A percentile compares a stretch with the other conserved stretches of the same genome.
These are phyloP conservation scores for Thymallus thymallus DNA, from an alignment of 2,113 vertebrate species.

Conservation along the genomic window DNA sequence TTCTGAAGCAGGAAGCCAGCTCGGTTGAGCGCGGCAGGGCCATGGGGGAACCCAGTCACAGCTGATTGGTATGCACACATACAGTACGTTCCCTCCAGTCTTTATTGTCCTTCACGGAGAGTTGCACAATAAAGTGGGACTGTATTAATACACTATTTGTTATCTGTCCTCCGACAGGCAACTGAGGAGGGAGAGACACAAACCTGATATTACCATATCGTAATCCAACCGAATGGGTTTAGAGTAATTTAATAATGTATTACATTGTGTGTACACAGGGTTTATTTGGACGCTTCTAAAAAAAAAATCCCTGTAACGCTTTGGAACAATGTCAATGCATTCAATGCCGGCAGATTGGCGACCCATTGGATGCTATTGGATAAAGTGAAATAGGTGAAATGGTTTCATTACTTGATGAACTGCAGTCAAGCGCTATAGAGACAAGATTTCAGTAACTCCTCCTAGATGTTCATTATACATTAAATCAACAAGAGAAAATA, in stretches of 20 bases:
- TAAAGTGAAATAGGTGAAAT: conserved; percentile 1
- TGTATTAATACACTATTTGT: conserved; percentile 53
- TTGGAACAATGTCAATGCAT: conserved; percentile 47
- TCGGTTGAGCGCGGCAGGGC: not conserved
- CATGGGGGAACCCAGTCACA: conserved; percentile 9
- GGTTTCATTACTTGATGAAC: too few species aligned
- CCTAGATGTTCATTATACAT: not conserved
- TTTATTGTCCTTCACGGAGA: conserved; percentile 49
- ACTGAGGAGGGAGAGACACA: conserved; percentile 31
- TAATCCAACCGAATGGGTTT: not conserved
- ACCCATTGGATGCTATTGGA: conserved; percentile 9
- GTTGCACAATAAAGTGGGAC: conserved; percentile 40
- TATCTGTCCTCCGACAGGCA: conserved; percentile 28
- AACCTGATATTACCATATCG: conserved; percentile 44
- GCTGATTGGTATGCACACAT: conserved; percentile 40
- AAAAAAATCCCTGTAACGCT: conserved; percentile 47
- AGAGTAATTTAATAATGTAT: conserved; percentile 48
- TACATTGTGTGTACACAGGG: conserved; percentile 29
- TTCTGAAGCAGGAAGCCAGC: not conserved
- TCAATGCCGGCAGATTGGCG: conserved; percentile 18
- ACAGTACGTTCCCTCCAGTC: conserved; percentile 3
- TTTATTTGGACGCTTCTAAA: conserved; percentile 23
- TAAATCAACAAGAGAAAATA: not conserved
- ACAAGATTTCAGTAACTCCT: not conserved
- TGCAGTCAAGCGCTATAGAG: too few species aligned